These are phyloP conservation scores for Parauchenoglanis ngamensis DNA, from an alignment of 2,797 vertebrate genomes.

Conservation along the genomic window DNA sequence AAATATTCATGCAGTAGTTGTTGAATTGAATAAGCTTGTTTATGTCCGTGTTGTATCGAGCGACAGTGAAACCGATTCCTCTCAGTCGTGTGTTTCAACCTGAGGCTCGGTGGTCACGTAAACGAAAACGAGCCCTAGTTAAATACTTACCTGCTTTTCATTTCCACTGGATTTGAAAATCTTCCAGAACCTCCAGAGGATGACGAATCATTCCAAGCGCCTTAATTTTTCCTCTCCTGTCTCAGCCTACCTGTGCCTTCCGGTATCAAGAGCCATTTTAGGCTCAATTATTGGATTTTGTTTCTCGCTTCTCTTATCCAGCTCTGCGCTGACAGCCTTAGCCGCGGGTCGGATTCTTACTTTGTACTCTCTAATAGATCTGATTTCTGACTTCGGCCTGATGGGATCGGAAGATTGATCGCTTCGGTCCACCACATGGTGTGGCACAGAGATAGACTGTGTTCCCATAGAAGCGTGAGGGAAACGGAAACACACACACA, in stretches of 20 bases:
- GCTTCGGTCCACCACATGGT: conserved; percentile 52
- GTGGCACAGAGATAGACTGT: conserved; percentile 40
- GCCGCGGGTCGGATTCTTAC: conserved; percentile 48
- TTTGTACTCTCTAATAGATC: conserved; percentile 54
- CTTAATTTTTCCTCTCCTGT: conserved; percentile 30
- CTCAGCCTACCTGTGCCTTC: conserved; percentile 43
- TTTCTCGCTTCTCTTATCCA: conserved; percentile 45
- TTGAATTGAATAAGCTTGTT: neutral
- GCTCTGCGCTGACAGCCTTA: conserved; percentile 42
- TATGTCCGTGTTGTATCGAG: neutral
- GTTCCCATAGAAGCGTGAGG: conserved; percentile 48
- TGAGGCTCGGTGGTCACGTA: neutral
- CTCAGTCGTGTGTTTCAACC: neutral
- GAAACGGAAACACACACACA: conserved; percentile 9
- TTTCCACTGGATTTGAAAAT: conserved; percentile 22
- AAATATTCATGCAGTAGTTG: neutral
- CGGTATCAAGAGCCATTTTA: conserved; percentile 52
- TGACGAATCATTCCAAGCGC: conserved; percentile 36
- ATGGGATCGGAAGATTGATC: conserved; percentile 60
- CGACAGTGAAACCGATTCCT: neutral
- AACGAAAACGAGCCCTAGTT: neutral
- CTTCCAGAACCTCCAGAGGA: conserved; percentile 19
- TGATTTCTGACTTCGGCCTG: conserved; percentile 54
- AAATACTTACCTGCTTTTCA: conserved; percentile 8
- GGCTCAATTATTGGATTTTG: conserved; percentile 54